Conservation (phyloP, 2,113 vertebrate species). For the Crotalus tigris region DNA sequence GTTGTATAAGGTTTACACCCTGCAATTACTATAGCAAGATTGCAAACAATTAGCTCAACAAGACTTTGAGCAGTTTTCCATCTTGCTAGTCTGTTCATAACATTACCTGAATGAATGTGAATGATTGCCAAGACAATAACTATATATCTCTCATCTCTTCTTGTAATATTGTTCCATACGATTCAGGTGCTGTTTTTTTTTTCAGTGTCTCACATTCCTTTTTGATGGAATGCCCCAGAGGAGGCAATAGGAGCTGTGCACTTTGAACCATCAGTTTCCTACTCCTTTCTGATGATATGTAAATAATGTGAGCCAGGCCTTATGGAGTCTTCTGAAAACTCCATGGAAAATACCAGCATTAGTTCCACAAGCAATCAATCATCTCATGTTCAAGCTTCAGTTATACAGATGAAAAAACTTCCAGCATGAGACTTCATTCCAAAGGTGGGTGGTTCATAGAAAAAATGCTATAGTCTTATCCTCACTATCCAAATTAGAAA, state of each 20-base stretch:
- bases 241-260: conserved; percentile 65
- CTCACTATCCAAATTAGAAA: background rate
- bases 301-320: conserved; percentile 43
- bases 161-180: conserved; percentile 41
- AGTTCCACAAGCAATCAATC: conserved; percentile 29
- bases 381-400: conserved; percentile 24
- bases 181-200: conserved; percentile 44
- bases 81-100: background rate
- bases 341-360: conserved; percentile 47
- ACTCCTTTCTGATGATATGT: conserved; percentile 35
- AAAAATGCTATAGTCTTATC: background rate
- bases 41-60: background rate
- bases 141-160: conserved; percentile 21
- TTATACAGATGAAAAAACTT: conserved; percentile 21
- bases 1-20: background rate
- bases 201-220: conserved; percentile 43
- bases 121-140: background rate
- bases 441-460: background rate
- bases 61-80: background rate
- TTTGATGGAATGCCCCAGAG: conserved; percentile 49
- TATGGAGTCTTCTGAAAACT: conserved; percentile 43
- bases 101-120: background rate
- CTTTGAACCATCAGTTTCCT: conserved; percentile 63
- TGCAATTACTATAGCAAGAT: background rate
- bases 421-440: background rate